phyloP scores from a whole-genome alignment of 2,113 vertebrate genomes.

The Siphamia tubifer region DNA sequence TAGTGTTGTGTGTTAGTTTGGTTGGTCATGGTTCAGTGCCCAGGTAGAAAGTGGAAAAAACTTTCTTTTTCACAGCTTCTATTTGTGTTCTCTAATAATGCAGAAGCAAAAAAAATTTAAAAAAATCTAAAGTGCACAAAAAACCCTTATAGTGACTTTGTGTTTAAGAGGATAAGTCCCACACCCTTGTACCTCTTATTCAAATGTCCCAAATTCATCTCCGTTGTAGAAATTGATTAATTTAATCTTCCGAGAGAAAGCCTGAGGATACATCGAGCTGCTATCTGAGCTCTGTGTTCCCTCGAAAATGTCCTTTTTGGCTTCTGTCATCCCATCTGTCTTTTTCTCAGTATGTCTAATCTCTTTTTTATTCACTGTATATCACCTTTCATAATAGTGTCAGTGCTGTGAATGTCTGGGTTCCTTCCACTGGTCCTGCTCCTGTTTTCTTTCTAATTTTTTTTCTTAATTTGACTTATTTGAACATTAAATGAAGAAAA shows the following conservation, averaged over 20 bases:
- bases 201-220: background rate
- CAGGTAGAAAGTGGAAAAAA: no score
- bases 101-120: no score
- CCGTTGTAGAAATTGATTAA: background rate
- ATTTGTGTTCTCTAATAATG: no score
- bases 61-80: no score
- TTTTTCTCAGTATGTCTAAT: background rate
- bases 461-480: no score
- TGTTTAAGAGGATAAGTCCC: background rate
- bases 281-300: constrained; percentile 19
- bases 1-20: no score
- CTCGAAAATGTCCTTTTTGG: constrained; percentile 45
- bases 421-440: background rate
- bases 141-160: no score
- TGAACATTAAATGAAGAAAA: no score
- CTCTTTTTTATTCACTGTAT: constrained; percentile 12
- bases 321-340: background rate
- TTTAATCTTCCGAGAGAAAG: constrained; percentile 14
- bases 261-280: constrained; percentile 17
- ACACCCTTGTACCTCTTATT: background rate
- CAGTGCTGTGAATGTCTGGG: constrained; percentile 11
- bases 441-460: no score
- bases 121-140: no score
- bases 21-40: no score
- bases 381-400: constrained; percentile 33